These are phyloP conservation scores for Odontocolon sp. DNA, from an alignment of 2,888 invertebrate species.

Conservation along the genomic window DNA sequence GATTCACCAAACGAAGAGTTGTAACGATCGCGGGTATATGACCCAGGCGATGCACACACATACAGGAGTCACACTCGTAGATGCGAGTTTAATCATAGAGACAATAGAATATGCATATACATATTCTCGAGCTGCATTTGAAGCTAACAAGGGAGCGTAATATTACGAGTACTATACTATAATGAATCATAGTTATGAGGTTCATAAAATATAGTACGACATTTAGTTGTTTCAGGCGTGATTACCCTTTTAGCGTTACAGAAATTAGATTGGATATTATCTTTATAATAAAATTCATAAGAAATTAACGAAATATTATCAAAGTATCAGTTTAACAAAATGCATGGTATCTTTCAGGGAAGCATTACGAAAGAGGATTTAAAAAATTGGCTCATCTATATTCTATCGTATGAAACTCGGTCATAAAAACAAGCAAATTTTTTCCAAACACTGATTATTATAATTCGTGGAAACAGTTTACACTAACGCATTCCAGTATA, in stretches of 20 bases:
- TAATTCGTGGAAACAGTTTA: neutral
- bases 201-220: no score
- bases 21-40: no score
- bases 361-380: no score
- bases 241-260: no score
- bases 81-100: slow-evolving; percentile 34
- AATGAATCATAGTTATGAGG: no score
- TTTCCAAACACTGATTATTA: neutral
- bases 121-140: slow-evolving; percentile 25
- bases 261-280: neutral
- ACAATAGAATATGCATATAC: slow-evolving; percentile 10
- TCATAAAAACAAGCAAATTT: slow-evolving; percentile 4
- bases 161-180: slow-evolving; percentile 16
- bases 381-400: no score
- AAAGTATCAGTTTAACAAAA: no score
- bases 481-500: neutral
- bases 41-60: neutral
- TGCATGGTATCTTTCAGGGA: no score
- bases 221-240: no score
- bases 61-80: neutral
- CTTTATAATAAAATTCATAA: neutral
- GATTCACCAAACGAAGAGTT: neutral
- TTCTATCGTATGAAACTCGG: neutral
- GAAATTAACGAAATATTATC: no score
- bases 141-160: slow-evolving; percentile 27